Evolutionary conservation across 2,888 invertebrate species (phyloP).

Genomic region (Lypha dubia): DNA sequence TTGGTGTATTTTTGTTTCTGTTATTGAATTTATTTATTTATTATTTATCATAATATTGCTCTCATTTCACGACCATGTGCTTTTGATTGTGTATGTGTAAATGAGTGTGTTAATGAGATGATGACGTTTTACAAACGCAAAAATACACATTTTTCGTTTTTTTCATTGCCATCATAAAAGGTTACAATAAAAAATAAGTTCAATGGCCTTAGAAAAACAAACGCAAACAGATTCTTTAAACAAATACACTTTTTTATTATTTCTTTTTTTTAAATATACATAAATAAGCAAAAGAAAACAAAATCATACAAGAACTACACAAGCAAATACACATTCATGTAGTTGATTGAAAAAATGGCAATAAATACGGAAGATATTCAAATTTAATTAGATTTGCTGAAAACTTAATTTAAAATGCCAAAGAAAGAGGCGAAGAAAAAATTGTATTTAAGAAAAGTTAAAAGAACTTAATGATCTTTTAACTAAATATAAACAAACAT

Average conservation of each 20-base stretch:
- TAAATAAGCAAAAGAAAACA: background rate
- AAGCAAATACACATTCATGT: background rate
- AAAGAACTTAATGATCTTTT: background rate
- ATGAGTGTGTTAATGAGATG: slow-evolving; percentile 50
- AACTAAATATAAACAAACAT: background rate
- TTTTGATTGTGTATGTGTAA: slow-evolving; percentile 18
- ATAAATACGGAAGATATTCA: slow-evolving; percentile 30
- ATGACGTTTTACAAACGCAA: slow-evolving; percentile 42
- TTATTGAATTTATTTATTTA: slow-evolving; percentile 21
- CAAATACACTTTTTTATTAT: slow-evolving; percentile 27
- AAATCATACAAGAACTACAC: background rate
- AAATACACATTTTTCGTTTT: background rate
- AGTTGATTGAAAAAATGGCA: background rate
- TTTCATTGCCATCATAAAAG: slow-evolving; percentile 7
- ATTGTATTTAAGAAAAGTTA: background rate
- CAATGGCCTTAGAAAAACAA: slow-evolving; percentile 63
- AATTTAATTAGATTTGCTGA: slow-evolving; percentile 23
- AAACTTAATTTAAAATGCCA: slow-evolving; percentile 14
- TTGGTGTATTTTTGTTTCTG: background rate
- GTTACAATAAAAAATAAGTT: slow-evolving; percentile 48
- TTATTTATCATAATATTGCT: slow-evolving; percentile 1
- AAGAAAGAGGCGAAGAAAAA: background rate
- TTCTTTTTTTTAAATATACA: too few species aligned
- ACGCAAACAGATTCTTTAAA: slow-evolving; percentile 43
- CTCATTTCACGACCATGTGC: slow-evolving; percentile 29